These are phyloP conservation scores for Argynnis bischoffii DNA, from an alignment of 2,888 invertebrate species.

Conservation along the genomic window DNA sequence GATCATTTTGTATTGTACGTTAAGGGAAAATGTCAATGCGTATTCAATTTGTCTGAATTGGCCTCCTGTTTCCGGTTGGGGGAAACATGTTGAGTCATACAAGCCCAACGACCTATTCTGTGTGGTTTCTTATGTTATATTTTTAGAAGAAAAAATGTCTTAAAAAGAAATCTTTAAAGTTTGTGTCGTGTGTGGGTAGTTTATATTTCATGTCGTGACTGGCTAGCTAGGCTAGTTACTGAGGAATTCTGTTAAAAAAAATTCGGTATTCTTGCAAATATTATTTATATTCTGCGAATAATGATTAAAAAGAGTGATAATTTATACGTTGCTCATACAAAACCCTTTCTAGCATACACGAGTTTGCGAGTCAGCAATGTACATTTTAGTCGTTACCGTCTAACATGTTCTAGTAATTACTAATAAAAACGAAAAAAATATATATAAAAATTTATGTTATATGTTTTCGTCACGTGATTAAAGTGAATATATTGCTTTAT, in stretches of 20 bases:
- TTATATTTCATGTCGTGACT: conserved; percentile 69
- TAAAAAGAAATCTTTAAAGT: conserved; percentile 17
- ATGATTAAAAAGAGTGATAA: conserved; percentile 46
- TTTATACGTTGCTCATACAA: conserved; percentile 19
- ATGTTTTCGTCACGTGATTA: conserved; percentile 10
- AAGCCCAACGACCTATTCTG: conserved; percentile 8
- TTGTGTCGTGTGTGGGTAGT: conserved; percentile 44
- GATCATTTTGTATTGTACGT: neutral
- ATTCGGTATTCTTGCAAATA: conserved; percentile 73
- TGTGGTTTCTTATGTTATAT: conserved; percentile 5
- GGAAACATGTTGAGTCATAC: conserved; percentile 15
- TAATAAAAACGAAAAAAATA: conserved; percentile 4
- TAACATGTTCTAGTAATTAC: neutral
- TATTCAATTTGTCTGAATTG: conserved; percentile 15
- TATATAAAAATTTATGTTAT: conserved; percentile 2
- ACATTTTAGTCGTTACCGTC: neutral
- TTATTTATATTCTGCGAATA: conserved; percentile 50
- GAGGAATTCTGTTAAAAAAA: conserved; percentile 71
- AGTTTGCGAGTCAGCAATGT: neutral
- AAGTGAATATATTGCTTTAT: conserved; percentile 10
- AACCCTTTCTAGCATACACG: neutral
- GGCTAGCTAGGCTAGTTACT: conserved; percentile 64
- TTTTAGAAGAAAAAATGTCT: neutral
- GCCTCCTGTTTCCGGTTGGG: conserved; percentile 12
- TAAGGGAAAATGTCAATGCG: conserved; percentile 14